Evolutionary conservation across 2,113 vertebrate species (phyloP), one percentile per base, ranked within the genome.

Genomic region (Gnathonemus longibarbis): DNA sequence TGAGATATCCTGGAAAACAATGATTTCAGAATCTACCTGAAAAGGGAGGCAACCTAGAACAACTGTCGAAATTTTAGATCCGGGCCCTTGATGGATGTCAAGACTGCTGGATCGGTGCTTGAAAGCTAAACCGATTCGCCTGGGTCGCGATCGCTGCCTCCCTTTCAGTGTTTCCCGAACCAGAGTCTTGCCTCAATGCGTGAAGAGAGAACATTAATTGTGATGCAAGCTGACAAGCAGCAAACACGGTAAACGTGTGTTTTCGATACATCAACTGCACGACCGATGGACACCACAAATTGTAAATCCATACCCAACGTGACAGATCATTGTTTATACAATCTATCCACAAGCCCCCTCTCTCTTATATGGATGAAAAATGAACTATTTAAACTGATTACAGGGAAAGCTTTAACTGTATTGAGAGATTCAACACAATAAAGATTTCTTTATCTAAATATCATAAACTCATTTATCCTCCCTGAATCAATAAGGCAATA

Each of bases 401-500:
- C 53, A 90, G 91, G 93, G 94, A 93, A 95, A 93, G 94, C 92
- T 94, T 93, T 89, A 94, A 92, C 95, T 94, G 94, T 94, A 96
- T 95, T 95, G 95, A 92, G 96, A 96, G 96, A 97, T 93, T 94
- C 93, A 92, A 95, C 94, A 95, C 95, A 96, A 96, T 97, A 96
- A 97, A 96, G 95, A 96, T 96, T 97, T 96, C 95, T 97, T 96
- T 95, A 96, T 97, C 96, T 96, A 97, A 97, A 97, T 97, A 96
- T 97, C 96, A 97, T 96, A 94, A 96, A 97, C 92, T 96, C 95
- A 97, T 97, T 97, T 97, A 96, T 97, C 96, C 94, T 94, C 92
- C 91, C 89, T 92, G 95, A 96, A 97, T 97, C 97, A 97, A 97
- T 97, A 97, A 95, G 93, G 91, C 94, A 94, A 95, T 96, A 95